phyloP scores from a whole-genome alignment of 2,888 invertebrate species.

The Ichneumoninae sp. region DNA sequence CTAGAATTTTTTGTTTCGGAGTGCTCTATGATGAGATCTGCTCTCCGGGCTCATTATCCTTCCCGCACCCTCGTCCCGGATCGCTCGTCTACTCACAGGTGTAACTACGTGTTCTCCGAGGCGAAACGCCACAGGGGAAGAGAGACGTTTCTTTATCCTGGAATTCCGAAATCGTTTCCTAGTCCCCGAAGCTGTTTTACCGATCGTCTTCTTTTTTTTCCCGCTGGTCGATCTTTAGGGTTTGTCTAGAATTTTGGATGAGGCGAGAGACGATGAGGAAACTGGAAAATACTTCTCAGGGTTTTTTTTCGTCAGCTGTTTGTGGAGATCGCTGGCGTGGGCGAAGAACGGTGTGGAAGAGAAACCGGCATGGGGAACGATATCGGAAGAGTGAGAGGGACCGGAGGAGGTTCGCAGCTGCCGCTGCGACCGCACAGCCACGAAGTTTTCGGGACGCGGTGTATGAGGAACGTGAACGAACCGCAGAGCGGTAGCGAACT shows the following conservation, averaged over 20 bases:
- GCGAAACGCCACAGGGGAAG: slow-evolving; percentile 29
- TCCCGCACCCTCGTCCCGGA: slow-evolving; percentile 25
- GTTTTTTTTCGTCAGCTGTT: slow-evolving; percentile 31
- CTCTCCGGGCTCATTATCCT: slow-evolving; percentile 36
- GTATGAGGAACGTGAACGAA: slow-evolving; percentile 68
- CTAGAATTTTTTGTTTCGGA: background rate
- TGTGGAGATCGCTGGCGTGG: slow-evolving; percentile 27
- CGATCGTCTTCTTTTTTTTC: slow-evolving; percentile 21
- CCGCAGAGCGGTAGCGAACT: slow-evolving; percentile 64
- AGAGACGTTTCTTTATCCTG: slow-evolving; percentile 57
- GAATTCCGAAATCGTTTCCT: slow-evolving; percentile 54
- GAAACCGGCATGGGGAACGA: slow-evolving; percentile 23
- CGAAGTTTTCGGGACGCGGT: slow-evolving; percentile 44
- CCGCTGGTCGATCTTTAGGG: slow-evolving; percentile 42
- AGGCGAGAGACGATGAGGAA: slow-evolving; percentile 34
- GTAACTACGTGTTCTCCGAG: slow-evolving; percentile 34
- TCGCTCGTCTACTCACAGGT: slow-evolving; percentile 54
- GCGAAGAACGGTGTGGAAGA: slow-evolving; percentile 20
- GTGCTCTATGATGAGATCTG: background rate
- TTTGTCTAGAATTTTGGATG: slow-evolving; percentile 69
- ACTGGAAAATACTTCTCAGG: background rate
- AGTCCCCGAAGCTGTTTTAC: slow-evolving; percentile 29
- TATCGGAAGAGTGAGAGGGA: slow-evolving; percentile 52
- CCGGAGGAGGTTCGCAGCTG: slow-evolving; percentile 69
- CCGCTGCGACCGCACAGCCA: slow-evolving; percentile 54